phyloP scores from a whole-genome alignment of 2,888 invertebrate genomes.

The Melitaea athalia region DNA sequence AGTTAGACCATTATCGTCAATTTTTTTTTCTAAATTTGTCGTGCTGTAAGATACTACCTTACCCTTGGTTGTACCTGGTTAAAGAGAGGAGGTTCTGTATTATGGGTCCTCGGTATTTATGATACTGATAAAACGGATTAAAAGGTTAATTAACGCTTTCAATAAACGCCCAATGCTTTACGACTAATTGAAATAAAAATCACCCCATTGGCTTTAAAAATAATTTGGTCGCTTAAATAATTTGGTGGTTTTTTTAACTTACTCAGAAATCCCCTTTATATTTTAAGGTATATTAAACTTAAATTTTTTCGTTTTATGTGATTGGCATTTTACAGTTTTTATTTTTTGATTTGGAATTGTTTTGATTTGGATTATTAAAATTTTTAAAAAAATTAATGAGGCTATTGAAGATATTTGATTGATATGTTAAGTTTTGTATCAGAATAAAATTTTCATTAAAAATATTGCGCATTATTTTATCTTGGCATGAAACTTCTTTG shows the following conservation, averaged over 20 bases:
- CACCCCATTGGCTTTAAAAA: constrained; percentile 55
- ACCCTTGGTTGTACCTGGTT: background rate
- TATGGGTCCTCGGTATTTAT: constrained; percentile 3
- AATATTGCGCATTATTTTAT: background rate
- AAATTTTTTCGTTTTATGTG: constrained; percentile 7
- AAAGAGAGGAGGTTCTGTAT: background rate
- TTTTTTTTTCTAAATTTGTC: background rate
- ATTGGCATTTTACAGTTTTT: constrained; percentile 24
- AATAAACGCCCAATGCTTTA: constrained; percentile 60
- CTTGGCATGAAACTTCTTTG: constrained; percentile 14
- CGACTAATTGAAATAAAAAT: constrained; percentile 57
- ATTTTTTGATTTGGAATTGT: constrained; percentile 5
- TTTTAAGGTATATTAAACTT: constrained; percentile 22
- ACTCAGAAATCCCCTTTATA: constrained; percentile 31
- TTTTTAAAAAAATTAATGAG: background rate
- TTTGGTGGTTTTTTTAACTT: constrained; percentile 57
- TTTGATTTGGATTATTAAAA: constrained; percentile 10
- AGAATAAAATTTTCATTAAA: background rate
- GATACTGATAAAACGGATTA: constrained; percentile 45
- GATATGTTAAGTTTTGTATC: constrained; percentile 14
- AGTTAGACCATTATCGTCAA: background rate
- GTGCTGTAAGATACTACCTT: background rate
- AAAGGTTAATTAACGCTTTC: constrained; percentile 61
- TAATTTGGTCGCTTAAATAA: constrained; percentile 60
- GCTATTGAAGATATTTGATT: constrained; percentile 2